phyloP scores from a whole-genome alignment of 2,113 vertebrate species.

The Gopherus flavomarginatus region DNA sequence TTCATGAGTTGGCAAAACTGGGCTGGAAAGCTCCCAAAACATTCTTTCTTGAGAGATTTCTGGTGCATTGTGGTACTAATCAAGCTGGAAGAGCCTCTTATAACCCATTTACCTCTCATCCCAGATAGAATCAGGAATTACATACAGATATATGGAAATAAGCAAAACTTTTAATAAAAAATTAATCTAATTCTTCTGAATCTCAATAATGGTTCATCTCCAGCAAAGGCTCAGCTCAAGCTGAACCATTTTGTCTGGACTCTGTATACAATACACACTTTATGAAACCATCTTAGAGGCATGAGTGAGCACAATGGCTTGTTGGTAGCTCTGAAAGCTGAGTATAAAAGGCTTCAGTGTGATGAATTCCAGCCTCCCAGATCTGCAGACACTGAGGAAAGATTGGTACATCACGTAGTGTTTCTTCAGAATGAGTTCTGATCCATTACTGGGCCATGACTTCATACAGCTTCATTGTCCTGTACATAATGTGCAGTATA shows the following conservation, averaged over 20 bases:
- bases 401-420: neutral
- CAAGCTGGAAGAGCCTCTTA: neutral
- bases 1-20: neutral
- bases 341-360: neutral
- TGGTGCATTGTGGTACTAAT: neutral
- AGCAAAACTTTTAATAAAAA: neutral
- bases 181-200: neutral
- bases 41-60: neutral
- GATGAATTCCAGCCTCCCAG: neutral
- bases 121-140: neutral
- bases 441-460: neutral
- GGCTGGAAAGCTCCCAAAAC: neutral
- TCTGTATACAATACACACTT: neutral
- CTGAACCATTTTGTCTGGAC: neutral
- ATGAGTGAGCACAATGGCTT: neutral
- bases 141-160: neutral
- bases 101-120: neutral
- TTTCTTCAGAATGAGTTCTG: neutral
- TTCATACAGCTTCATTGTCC: neutral
- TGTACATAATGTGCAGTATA: neutral
- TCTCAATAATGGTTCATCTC: neutral
- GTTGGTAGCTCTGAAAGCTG: neutral
- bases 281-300: neutral
- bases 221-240: neutral
- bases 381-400: neutral